phyloP scores from a whole-genome alignment of 2,113 vertebrate species.

The Perognathus longimembris region DNA sequence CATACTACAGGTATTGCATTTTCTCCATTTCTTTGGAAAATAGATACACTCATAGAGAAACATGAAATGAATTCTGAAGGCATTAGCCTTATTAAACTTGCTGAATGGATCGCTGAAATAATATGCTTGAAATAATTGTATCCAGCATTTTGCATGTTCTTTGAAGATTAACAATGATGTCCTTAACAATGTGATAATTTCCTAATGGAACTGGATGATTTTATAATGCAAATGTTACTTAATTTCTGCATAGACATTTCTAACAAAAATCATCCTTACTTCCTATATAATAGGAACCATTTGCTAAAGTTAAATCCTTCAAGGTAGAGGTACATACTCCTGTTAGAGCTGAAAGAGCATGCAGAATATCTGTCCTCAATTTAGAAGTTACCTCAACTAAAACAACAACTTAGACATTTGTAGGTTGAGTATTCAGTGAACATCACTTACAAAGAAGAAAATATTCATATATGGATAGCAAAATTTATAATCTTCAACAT shows the following conservation, averaged over 20 bases:
- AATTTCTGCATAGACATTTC: background rate
- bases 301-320: background rate
- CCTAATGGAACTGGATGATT: slow-evolving; percentile 20
- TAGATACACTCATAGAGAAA: background rate
- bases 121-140: background rate
- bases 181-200: slow-evolving; percentile 5
- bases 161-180: background rate
- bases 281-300: background rate
- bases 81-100: background rate
- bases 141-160: background rate
- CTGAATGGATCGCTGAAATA: background rate
- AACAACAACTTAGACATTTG: background rate
- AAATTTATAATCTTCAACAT: background rate
- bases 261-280: background rate
- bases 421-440: background rate
- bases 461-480: background rate
- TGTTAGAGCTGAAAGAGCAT: background rate
- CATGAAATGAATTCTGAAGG: background rate
- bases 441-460: background rate
- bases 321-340: background rate
- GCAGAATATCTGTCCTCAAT: background rate
- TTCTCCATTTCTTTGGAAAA: background rate
- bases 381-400: background rate
- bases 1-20: background rate
- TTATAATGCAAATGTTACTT: background rate